Evolutionary conservation across 1,140 invertebrate species (phyloP).

Genomic region (Drosophila hydei): DNA sequence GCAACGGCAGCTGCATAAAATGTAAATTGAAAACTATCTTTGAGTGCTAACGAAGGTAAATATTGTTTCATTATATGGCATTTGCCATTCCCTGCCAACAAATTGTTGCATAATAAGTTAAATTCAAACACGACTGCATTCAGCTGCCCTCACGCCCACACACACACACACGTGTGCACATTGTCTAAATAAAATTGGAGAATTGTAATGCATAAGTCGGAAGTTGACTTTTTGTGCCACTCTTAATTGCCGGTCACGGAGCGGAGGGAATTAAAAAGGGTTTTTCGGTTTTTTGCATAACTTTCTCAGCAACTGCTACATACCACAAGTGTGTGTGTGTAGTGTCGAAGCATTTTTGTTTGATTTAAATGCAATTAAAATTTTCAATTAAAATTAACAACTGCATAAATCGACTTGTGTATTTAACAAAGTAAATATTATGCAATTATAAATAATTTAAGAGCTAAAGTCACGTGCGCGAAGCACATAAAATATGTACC

Average conservation of each 20-base stretch:
- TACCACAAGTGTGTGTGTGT: neutral
- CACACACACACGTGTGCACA: neutral
- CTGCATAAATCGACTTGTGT: slow-evolving; percentile 50
- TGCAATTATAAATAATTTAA: slow-evolving; percentile 79
- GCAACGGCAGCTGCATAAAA: slow-evolving; percentile 58
- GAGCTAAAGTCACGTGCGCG: slow-evolving; percentile 65
- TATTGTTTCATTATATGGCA: slow-evolving; percentile 74
- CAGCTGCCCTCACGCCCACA: neutral
- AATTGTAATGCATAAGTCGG: slow-evolving; percentile 8
- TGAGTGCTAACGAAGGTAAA: slow-evolving; percentile 79
- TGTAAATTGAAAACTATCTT: slow-evolving; percentile 77
- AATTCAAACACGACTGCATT: slow-evolving; percentile 31
- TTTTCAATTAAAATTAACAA: slow-evolving; percentile 80
- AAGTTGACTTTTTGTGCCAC: slow-evolving; percentile 25
- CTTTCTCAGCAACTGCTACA: slow-evolving; percentile 34
- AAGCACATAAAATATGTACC: slow-evolving; percentile 43
- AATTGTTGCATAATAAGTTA: slow-evolving; percentile 58
- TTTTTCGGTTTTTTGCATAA: slow-evolving; percentile 28
- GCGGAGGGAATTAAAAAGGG: slow-evolving; percentile 22
- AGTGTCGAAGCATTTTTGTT: slow-evolving; percentile 42
- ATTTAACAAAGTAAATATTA: slow-evolving; percentile 79
- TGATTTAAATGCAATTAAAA: slow-evolving; percentile 75
- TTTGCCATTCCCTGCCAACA: slow-evolving; percentile 41
- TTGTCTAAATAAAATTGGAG: slow-evolving; percentile 32
- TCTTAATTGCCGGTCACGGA: slow-evolving; percentile 26